These are phyloP conservation scores for Nyctalus aviator DNA, from an alignment of 2,797 vertebrate species.

Conservation along the genomic window DNA sequence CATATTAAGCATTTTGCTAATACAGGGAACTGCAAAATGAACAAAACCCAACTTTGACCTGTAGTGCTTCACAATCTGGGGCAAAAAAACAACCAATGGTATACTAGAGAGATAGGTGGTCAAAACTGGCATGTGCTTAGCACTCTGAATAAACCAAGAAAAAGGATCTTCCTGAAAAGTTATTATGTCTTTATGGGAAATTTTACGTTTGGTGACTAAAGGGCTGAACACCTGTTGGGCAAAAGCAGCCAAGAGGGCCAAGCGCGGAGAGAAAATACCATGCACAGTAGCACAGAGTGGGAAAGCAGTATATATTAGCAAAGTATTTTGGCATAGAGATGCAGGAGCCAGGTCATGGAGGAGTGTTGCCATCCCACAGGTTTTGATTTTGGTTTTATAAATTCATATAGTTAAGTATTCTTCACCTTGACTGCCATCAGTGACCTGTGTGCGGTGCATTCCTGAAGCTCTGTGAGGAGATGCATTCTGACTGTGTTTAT, in stretches of 20 bases:
- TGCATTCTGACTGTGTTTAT: not conserved
- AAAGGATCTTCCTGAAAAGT: not conserved
- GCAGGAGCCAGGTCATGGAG: not conserved
- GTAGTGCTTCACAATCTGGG: not conserved
- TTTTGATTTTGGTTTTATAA: not conserved
- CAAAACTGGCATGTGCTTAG: not conserved
- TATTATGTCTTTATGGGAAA: not conserved
- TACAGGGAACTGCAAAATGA: not conserved
- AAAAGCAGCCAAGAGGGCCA: not conserved
- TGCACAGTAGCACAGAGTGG: not conserved
- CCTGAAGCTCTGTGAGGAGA: not conserved
- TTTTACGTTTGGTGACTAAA: not conserved
- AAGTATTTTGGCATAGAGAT: not conserved
- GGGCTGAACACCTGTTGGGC: too few species aligned
- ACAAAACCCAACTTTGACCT: not conserved
- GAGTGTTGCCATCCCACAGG: fast-evolving
- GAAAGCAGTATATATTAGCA: not conserved
- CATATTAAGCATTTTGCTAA: not conserved
- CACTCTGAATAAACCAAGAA: not conserved
- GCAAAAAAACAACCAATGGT: not conserved
- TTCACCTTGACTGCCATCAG: not conserved
- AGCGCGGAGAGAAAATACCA: not conserved
- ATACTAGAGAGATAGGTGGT: not conserved
- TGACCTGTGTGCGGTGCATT: not conserved
- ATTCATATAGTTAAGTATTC: not conserved